Percentiles rank a stretch among this genome's conserved stretches.
phyloP scores from a whole-genome alignment of 2,888 invertebrate species.

The Halocaridina rubra region DNA sequence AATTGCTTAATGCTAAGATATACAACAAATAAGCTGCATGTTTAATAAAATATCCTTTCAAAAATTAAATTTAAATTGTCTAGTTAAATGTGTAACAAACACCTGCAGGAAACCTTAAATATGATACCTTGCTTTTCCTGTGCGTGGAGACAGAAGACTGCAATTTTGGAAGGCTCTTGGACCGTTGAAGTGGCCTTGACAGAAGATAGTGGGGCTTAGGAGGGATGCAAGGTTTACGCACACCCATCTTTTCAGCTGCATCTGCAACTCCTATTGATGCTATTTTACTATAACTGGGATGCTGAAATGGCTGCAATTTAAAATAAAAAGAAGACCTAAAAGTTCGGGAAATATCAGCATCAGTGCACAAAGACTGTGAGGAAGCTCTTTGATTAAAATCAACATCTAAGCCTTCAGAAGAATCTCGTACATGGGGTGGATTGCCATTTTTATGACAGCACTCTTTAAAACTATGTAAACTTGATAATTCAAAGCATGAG shows the following conservation, averaged over 20 bases:
- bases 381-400: slow-evolving; percentile 43
- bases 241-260: not conserved
- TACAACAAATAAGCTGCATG: no score
- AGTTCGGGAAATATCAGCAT: slow-evolving; percentile 1
- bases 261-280: not conserved
- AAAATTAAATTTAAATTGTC: no score
- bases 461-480: slow-evolving; percentile 49
- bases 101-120: slow-evolving; percentile 33
- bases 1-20: no score
- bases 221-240: slow-evolving; percentile 22
- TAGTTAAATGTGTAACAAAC: no score
- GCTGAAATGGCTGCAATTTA: slow-evolving; percentile 25
- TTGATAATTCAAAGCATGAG: slow-evolving; percentile 39
- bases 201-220: slow-evolving; percentile 43
- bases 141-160: slow-evolving; percentile 36
- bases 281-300: not conserved
- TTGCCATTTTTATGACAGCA: slow-evolving; percentile 32
- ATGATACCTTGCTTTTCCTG: slow-evolving; percentile 51
- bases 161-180: slow-evolving; percentile 48
- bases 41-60: no score
- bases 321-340: slow-evolving; percentile 45
- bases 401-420: slow-evolving; percentile 50
- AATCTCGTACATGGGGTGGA: slow-evolving; percentile 29
- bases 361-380: slow-evolving; percentile 44
- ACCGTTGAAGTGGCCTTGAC: slow-evolving; percentile 40